A percentile compares a stretch with the other conserved stretches of the same genome.
These are phyloP conservation scores for Ranitomeya variabilis DNA, from an alignment of 2,113 vertebrate genomes.

Conservation along the genomic window DNA sequence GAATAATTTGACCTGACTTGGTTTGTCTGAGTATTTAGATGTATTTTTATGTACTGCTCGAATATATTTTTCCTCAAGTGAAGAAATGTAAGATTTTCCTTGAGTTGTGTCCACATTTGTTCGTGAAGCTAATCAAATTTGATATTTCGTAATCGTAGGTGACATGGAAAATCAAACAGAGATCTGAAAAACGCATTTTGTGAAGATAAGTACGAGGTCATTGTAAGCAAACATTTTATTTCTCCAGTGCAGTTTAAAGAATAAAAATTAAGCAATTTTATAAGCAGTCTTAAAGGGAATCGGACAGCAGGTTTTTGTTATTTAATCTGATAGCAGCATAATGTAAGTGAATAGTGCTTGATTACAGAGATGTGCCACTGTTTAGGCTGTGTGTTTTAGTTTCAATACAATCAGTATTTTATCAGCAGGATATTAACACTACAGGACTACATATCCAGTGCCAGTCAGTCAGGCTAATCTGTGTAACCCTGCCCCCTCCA, in stretches of 20 bases:
- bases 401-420: no score
- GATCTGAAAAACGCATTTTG: background rate
- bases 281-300: background rate
- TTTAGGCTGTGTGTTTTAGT: no score
- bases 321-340: no score
- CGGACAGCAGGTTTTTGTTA: no score
- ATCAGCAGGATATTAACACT: no score
- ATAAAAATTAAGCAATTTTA: background rate
- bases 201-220: background rate
- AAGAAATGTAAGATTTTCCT: constrained; percentile 34
- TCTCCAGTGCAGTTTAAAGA: background rate
- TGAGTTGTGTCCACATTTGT: constrained; percentile 23
- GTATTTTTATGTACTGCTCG: constrained; percentile 30
- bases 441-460: no score
- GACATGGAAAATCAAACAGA: constrained; percentile 31
- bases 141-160: constrained; percentile 25
- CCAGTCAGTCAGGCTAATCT: no score
- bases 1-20: constrained; percentile 45
- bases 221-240: background rate
- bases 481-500: no score
- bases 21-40: constrained; percentile 23
- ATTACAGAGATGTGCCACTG: no score
- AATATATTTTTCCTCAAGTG: constrained; percentile 33
- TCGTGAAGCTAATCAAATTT: constrained; percentile 1
- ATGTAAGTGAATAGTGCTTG: no score